A percentile compares a stretch with the other conserved stretches of the same genome.
phyloP scores from a whole-genome alignment of 2,888 invertebrate species.

The Acanthoscelides obtectus region DNA sequence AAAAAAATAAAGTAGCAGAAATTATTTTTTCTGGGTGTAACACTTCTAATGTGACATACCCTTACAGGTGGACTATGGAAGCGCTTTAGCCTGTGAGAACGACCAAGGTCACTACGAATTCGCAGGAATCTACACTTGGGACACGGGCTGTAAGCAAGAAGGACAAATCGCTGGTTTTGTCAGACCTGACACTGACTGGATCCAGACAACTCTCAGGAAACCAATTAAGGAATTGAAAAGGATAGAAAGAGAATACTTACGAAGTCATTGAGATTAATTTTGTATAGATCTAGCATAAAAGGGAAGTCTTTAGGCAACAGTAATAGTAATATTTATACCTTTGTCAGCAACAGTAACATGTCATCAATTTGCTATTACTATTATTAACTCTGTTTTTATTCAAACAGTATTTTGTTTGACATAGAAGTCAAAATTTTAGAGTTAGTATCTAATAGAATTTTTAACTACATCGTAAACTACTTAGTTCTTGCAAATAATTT shows the following conservation, averaged over 20 bases:
- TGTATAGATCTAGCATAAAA: neutral
- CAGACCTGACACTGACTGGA: constrained; percentile 48
- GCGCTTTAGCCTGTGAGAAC: constrained; percentile 73
- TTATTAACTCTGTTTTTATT: too few species aligned
- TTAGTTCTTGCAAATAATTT: too few species aligned
- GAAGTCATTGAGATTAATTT: neutral
- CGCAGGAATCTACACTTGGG: constrained; percentile 72
- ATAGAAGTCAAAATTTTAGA: too few species aligned
- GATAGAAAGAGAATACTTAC: constrained; percentile 30
- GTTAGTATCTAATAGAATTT: too few species aligned
- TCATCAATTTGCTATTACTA: too few species aligned
- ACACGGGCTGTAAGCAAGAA: constrained; percentile 58
- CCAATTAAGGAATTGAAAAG: constrained; percentile 42
- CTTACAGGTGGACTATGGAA: constrained; percentile 63
- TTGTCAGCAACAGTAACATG: neutral
- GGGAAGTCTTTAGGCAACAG: neutral
- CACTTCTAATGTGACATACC: neutral
- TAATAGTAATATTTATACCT: neutral
- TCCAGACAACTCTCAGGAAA: constrained; percentile 40
- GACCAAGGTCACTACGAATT: constrained; percentile 65
- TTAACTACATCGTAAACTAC: too few species aligned
- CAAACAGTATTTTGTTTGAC: too few species aligned
- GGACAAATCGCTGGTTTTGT: constrained; percentile 47
- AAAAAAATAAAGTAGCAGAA: too few species aligned
- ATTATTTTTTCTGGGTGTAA: too few species aligned